Percentiles rank a stretch among this genome's conserved stretches.
phyloP scores from a whole-genome alignment of 2,888 invertebrate species.

The Dicyrtomina minuta region DNA sequence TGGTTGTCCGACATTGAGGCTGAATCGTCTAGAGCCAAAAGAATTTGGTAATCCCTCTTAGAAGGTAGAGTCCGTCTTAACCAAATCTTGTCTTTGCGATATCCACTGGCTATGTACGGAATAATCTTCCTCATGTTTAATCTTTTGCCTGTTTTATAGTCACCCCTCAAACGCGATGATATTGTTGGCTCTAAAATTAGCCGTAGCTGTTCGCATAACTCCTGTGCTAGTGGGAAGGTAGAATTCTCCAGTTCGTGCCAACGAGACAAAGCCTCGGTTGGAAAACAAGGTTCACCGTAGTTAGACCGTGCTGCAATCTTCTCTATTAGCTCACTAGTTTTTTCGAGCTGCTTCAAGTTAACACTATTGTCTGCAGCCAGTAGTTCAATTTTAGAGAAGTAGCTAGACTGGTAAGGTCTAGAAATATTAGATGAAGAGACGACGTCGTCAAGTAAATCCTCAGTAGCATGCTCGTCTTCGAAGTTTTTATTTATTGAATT shows the following conservation, averaged over 20 bases:
- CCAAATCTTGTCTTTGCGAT: conserved; percentile 99
- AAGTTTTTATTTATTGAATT: no score
- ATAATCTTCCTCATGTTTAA: conserved; percentile 98
- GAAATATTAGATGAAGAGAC: conserved; percentile 67
- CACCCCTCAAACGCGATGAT: conserved; percentile 87
- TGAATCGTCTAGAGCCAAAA: conserved; percentile 95
- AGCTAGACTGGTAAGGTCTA: conserved; percentile 70
- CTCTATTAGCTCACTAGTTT: no score
- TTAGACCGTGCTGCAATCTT: background rate
- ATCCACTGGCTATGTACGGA: conserved; percentile 98
- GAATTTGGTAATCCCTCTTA: conserved; percentile 92
- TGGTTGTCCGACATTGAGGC: conserved; percentile 85
- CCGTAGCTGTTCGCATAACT: conserved; percentile 88
- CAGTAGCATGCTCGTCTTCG: conserved; percentile 57
- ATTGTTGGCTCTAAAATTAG: conserved; percentile 94
- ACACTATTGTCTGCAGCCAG: conserved; percentile 41
- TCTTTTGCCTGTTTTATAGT: conserved; percentile 92
- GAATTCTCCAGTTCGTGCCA: conserved; percentile 54
- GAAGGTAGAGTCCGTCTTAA: conserved; percentile 90
- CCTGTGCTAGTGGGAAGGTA: conserved; percentile 67
- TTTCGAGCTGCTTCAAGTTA: no score
- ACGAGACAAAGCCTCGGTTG: conserved; percentile 33
- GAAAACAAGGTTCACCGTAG: conserved; percentile 40
- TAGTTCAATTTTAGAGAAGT: conserved; percentile 64
- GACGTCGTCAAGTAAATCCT: conserved; percentile 65